These are phyloP conservation scores for Nemapogon koenigi DNA, from an alignment of 2,888 invertebrate species.

Conservation along the genomic window DNA sequence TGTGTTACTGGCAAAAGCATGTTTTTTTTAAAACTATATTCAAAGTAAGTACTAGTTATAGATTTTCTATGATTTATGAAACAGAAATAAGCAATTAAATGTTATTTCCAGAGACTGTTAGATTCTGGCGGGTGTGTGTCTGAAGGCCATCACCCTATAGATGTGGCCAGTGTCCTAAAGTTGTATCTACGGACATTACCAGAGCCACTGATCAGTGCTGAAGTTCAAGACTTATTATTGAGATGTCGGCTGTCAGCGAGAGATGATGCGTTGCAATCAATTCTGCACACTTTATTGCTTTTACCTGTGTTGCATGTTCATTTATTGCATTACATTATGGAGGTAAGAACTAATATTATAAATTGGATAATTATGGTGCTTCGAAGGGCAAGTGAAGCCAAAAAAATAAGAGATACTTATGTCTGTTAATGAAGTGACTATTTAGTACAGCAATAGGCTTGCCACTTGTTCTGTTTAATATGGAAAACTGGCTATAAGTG, in stretches of 20 bases:
- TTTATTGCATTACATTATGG: slow-evolving; percentile 82
- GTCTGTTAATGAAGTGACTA: too few relatives aligned
- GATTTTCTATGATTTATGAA: neutral
- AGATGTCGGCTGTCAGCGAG: slow-evolving; percentile 67
- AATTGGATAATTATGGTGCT: too few relatives aligned
- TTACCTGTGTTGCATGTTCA: slow-evolving; percentile 80
- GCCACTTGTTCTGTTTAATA: too few relatives aligned
- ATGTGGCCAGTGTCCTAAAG: slow-evolving; percentile 86
- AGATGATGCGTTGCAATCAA: slow-evolving; percentile 66
- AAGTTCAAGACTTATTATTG: slow-evolving; percentile 83
- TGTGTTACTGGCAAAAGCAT: too few relatives aligned
- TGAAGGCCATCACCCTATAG: slow-evolving; percentile 78
- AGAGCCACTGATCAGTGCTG: slow-evolving; percentile 75
- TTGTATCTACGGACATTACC: slow-evolving; percentile 85
- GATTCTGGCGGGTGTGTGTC: slow-evolving; percentile 76
- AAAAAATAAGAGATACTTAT: too few relatives aligned
- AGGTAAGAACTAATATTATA: slow-evolving; percentile 48
- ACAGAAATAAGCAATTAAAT: neutral
- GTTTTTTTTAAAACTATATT: too few relatives aligned
- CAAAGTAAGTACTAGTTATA: neutral
- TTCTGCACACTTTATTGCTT: slow-evolving; percentile 74
- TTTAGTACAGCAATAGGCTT: too few relatives aligned
- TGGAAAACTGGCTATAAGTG: too few relatives aligned
- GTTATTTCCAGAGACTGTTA: slow-evolving; percentile 60
- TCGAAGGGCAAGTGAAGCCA: too few relatives aligned